Percentiles rank a stretch among this genome's conserved stretches.
Evolutionary conservation across 1,140 invertebrate genomes (phyloP).

Genomic region (Laodelphax striatellus): DNA sequence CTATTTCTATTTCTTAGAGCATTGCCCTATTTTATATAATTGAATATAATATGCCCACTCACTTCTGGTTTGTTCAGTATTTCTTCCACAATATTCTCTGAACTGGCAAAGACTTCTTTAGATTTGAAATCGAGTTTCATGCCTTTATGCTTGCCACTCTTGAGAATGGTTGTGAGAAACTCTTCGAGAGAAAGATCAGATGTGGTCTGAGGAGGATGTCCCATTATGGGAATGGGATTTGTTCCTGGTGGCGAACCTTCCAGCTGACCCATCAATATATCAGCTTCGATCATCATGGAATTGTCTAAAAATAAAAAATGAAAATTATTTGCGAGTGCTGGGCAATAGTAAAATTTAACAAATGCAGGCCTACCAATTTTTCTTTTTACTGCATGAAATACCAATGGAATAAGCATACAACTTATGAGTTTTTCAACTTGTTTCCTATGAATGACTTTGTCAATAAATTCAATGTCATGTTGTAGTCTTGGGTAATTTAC

Average conservation of each 20-base stretch:
- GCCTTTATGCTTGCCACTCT: slow-evolving; percentile 39
- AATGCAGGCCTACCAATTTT: too few species aligned
- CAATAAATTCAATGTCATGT: too few species aligned
- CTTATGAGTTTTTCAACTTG: too few species aligned
- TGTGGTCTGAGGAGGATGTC: slow-evolving; percentile 56
- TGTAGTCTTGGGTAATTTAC: too few species aligned
- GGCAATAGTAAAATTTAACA: too few species aligned
- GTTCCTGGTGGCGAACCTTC: slow-evolving; percentile 32
- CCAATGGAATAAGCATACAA: too few species aligned
- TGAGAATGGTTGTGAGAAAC: slow-evolving; percentile 41
- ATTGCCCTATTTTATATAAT: too few species aligned
- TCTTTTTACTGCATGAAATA: too few species aligned
- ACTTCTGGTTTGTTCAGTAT: slow-evolving; percentile 10
- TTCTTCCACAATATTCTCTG: slow-evolving; percentile 15
- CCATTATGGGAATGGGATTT: slow-evolving; percentile 63
- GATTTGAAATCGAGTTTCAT: slow-evolving; percentile 84
- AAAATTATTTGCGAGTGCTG: too few species aligned
- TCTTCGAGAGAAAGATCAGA: slow-evolving; percentile 66
- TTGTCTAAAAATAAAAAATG: not conserved
- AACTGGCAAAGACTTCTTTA: slow-evolving; percentile 56
- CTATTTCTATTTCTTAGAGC: too few species aligned
- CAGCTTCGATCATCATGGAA: slow-evolving; percentile 69
- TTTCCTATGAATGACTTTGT: too few species aligned
- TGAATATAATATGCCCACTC: not conserved
- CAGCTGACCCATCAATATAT: slow-evolving; percentile 58